Evolutionary conservation across 2,888 invertebrate genomes (phyloP).

Genomic region (Diloba caeruleocephala): DNA sequence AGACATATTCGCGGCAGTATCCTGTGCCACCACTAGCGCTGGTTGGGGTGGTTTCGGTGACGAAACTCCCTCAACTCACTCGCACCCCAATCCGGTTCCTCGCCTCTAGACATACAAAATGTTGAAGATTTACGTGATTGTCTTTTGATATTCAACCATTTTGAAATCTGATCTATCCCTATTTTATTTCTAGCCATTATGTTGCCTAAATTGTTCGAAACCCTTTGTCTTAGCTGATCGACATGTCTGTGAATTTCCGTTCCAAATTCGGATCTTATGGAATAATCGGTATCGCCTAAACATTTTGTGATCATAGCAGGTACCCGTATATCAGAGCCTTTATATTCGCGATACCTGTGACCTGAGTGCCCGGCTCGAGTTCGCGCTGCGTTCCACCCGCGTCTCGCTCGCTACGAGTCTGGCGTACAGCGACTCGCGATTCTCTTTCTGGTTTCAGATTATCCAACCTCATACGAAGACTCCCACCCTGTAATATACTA

Average conservation of each 20-base stretch:
- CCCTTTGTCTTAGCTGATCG: conserved; percentile 7
- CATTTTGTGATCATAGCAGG: not conserved
- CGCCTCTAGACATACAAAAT: not conserved
- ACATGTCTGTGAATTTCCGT: conserved; percentile 6
- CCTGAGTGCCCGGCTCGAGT: not conserved
- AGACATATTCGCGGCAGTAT: no score
- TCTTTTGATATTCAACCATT: not conserved
- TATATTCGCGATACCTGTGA: conserved; percentile 1
- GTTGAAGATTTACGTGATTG: not conserved
- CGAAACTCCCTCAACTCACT: no score
- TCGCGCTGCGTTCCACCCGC: not conserved
- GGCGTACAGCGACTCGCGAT: not conserved
- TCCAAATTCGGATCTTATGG: not conserved
- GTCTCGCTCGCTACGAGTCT: not conserved
- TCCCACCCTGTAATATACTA: conserved; percentile 21
- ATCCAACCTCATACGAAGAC: conserved; percentile 31
- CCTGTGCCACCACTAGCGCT: not conserved
- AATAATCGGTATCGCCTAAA: not conserved
- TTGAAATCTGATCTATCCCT: not conserved
- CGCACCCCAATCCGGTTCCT: not conserved
- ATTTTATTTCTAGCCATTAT: no score
- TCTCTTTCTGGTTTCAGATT: conserved; percentile 9
- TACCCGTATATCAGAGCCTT: not conserved
- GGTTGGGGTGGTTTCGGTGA: not conserved
- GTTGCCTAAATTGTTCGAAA: not conserved